Conservation (phyloP, 2,888 invertebrate species). For the Tetanocera ferruginea region DNA sequence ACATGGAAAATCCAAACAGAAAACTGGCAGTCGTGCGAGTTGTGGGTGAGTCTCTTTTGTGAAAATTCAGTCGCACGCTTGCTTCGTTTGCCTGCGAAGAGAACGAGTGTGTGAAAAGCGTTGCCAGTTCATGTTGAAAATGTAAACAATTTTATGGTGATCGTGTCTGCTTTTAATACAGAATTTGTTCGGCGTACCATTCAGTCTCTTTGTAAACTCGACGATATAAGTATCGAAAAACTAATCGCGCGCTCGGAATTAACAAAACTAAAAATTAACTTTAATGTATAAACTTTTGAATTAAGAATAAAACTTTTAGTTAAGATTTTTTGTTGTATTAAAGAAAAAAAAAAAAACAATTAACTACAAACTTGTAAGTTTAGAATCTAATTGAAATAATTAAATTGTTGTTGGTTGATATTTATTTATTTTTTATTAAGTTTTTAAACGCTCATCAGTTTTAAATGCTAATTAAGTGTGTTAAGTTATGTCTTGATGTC, state of each 20-base stretch:
- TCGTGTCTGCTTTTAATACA: conserved; percentile 28
- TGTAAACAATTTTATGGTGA: neutral
- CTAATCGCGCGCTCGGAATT: conserved; percentile 44
- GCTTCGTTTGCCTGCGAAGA: neutral
- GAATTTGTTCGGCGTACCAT: conserved; percentile 32
- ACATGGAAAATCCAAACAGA: neutral
- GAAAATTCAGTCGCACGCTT: neutral
- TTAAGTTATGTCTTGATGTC: neutral
- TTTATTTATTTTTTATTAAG: conserved; percentile 15
- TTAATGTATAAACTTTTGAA: conserved; percentile 36
- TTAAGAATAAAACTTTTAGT: conserved; percentile 32
- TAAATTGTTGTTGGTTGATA: neutral
- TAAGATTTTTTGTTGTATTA: conserved; percentile 8
- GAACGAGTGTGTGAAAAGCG: neutral
- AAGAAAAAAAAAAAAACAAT: conserved; percentile 1
- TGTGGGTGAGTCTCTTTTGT: neutral
- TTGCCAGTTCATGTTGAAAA: conserved; percentile 22
- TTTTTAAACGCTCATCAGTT: neutral
- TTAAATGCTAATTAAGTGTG: neutral
- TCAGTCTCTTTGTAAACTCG: conserved; percentile 54
- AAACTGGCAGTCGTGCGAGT: neutral
- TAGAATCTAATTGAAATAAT: neutral
- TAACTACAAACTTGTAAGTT: conserved; percentile 30
- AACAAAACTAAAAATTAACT: conserved; percentile 40
- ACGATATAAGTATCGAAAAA: conserved; percentile 49